Percentiles rank a stretch among this genome's conserved stretches.
Evolutionary conservation across 2,113 vertebrate genomes (phyloP).

Genomic region (Dinomys branickii): DNA sequence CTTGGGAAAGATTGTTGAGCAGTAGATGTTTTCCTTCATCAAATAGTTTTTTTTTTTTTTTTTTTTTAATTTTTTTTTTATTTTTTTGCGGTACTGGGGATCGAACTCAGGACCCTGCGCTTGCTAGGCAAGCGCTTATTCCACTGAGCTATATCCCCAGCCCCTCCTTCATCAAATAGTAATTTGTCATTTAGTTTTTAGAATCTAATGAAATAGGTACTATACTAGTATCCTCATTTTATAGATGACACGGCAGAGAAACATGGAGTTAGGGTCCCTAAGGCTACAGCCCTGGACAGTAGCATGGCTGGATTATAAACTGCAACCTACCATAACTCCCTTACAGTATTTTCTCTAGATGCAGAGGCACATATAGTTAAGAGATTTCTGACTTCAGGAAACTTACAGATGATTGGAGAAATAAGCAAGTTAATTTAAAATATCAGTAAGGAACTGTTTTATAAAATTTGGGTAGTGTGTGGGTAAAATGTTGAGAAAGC

Average conservation of each 20-base stretch:
- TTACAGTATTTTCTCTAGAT: neutral
- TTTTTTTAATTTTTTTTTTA: too few species aligned
- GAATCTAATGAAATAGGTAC: neutral
- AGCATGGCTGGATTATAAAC: neutral
- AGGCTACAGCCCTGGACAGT: neutral
- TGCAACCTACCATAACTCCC: neutral
- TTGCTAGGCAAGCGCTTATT: too few species aligned
- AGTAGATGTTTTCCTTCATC: slow-evolving; percentile 7
- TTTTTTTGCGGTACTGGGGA: too few species aligned
- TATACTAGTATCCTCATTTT: neutral
- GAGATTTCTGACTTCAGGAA: neutral
- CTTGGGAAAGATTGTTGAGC: neutral
- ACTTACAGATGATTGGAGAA: neutral
- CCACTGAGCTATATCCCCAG: too few species aligned
- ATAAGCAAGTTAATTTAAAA: neutral
- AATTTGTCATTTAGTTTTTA: slow-evolving; percentile 10
- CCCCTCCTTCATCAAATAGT: neutral
- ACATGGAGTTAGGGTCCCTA: neutral
- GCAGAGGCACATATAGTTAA: neutral
- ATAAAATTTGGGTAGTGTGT: neutral
- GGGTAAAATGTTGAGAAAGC: neutral
- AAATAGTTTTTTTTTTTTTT: too few species aligned
- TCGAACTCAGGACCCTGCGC: too few species aligned
- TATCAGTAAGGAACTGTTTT: neutral
- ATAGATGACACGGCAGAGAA: neutral